Base-by-base conservation (phyloP, 1,140 invertebrate genomes). In the Hesperophylax magnus region DNA sequence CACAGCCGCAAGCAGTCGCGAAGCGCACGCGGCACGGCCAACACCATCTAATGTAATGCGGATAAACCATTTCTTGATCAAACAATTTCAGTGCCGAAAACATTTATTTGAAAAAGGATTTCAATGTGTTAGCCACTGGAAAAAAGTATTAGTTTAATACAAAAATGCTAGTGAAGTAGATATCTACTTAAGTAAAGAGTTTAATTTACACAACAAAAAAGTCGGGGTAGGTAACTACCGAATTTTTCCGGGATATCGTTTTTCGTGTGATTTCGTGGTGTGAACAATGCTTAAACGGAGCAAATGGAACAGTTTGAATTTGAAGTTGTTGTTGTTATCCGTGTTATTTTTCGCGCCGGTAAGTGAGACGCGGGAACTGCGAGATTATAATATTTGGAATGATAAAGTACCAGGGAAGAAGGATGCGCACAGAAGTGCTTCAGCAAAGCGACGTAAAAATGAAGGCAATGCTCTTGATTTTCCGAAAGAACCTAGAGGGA, bases 351-450 rank as follows among this genome's bases (percentile, higher is more conserved):
- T 79, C 53, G 53, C 77, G 72, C 77, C 72, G 8, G 52, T 67
- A 67, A 67, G 31, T 67, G 27, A 27, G 2, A 5, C 14, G 31
- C 8, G 24, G 24, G 63, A 39, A 14, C 24, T 18, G 1, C n/a
- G 22, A 34, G 15, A 34, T 17, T 34, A 67, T 53, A 79, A 83
- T 27, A 83, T 83, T 39, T 83, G 82, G 82, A 78, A 79, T 47
- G 82, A 83, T 60, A 79, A 71, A n/a, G 58, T 69, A 11, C 77
- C 75, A 60, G 34, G 24, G 15, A 75, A 75, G 24, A 34, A 24
- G 22, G 56, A 58, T 18, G 18, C 20, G 9, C 15, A 72, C 47
- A 47, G 39, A 47, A 11, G 39, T 47, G 39, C 11, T 47, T 14
- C 39, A 14, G 39, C 39, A 14, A 47, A 47, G 2, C 11, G 39